Evolutionary conservation across 2,113 vertebrate species (phyloP).

Genomic region (Neolamprologus modestus): DNA sequence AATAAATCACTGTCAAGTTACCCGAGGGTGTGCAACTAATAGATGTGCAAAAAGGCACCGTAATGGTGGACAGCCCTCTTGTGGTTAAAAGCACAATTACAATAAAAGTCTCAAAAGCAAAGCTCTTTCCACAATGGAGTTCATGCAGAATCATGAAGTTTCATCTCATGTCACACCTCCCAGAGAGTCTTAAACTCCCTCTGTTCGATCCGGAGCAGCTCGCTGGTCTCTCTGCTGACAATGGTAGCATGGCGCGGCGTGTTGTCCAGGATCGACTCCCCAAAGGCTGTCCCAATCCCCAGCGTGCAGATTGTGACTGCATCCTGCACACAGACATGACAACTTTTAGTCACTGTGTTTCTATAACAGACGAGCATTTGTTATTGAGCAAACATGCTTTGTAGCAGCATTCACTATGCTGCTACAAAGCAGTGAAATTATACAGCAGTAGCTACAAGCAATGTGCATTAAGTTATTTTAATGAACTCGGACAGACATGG

Average conservation of each 20-base stretch:
- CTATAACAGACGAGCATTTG: not conserved
- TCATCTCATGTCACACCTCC: slow-evolving; percentile 77
- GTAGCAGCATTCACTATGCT: not conserved
- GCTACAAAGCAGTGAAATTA: not conserved
- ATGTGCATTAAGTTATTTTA: not conserved
- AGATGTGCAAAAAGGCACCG: not conserved
- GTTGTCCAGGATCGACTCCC: slow-evolving; percentile 98
- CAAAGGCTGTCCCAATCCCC: slow-evolving; percentile 95
- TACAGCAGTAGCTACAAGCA: not conserved
- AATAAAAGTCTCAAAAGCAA: not conserved
- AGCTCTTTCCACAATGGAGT: not conserved
- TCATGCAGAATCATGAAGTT: not conserved
- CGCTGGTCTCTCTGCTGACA: slow-evolving; percentile 89
- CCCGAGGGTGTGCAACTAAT: not conserved
- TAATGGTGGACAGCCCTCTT: slow-evolving; percentile 40
- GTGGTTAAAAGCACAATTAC: slow-evolving; percentile 39
- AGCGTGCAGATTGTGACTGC: slow-evolving; percentile 94
- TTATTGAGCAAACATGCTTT: not conserved
- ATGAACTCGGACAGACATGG: not conserved
- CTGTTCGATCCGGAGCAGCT: slow-evolving; percentile 95
- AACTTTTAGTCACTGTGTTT: not conserved
- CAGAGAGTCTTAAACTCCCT: slow-evolving; percentile 96
- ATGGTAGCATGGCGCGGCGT: slow-evolving; percentile 97
- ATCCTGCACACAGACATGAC: slow-evolving; percentile 74
- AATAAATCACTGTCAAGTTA: not conserved